phyloP scores from a whole-genome alignment of 2,888 invertebrate species.

The Drosophila sordidula region DNA sequence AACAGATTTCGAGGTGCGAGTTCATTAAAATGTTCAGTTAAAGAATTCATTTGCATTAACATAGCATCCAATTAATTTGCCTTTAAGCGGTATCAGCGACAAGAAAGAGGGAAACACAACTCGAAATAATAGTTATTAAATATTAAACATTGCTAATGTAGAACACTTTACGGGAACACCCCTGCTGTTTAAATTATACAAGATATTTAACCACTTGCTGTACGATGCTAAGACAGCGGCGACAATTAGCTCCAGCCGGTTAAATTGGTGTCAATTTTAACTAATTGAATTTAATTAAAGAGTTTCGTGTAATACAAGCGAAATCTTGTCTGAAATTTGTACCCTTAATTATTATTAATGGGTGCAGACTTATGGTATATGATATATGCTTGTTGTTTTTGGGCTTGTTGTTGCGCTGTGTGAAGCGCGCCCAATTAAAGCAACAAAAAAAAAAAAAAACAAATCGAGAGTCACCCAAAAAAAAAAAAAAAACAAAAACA shows the following conservation, averaged over 20 bases:
- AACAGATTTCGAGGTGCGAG: neutral
- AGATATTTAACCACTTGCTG: conserved; percentile 9
- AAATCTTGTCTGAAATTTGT: conserved; percentile 22
- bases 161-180: conserved; percentile 29
- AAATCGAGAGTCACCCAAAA: conserved; percentile 8
- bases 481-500: conserved; percentile 7
- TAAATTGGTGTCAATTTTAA: conserved; percentile 44
- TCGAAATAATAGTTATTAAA: conserved; percentile 18
- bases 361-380: conserved; percentile 8
- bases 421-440: conserved; percentile 48
- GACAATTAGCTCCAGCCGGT: conserved; percentile 15
- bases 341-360: conserved; percentile 52
- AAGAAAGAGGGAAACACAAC: neutral
- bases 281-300: conserved; percentile 56
- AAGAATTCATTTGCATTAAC: conserved; percentile 12
- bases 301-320: conserved; percentile 29
- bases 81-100: neutral
- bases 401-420: conserved; percentile 9
- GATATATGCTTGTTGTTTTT: conserved; percentile 7
- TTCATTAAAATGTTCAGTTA: conserved; percentile 3
- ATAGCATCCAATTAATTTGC: neutral
- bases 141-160: conserved; percentile 16
- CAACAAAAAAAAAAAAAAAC: conserved; percentile 6
- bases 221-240: neutral
- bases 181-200: conserved; percentile 1